These are phyloP conservation scores for Euspilapteryx auroguttella DNA, from an alignment of 2,888 invertebrate species.

Conservation along the genomic window DNA sequence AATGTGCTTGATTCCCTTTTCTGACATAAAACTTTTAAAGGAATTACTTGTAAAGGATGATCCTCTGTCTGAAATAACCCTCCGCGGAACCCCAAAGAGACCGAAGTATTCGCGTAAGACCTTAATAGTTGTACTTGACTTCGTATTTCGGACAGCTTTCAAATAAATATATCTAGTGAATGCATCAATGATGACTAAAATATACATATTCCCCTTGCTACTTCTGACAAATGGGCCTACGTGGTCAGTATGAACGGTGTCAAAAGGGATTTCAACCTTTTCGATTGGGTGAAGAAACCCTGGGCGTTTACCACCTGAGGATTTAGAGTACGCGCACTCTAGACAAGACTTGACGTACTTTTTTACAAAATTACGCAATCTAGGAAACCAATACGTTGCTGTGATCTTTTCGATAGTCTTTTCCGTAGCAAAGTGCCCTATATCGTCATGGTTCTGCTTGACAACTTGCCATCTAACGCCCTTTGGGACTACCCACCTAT, in stretches of 20 bases:
- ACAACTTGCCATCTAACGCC: constrained; percentile 8
- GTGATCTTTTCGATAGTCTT: constrained; percentile 10
- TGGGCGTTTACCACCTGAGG: constrained; percentile 2
- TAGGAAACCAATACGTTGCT: constrained; percentile 11
- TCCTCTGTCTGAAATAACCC: constrained; percentile 7
- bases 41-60: constrained; percentile 5
- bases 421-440: constrained; percentile 10
- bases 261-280: constrained; percentile 2
- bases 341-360: constrained; percentile 3
- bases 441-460: constrained; percentile 9
- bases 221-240: constrained; percentile 8
- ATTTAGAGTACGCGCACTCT: constrained; percentile 2
- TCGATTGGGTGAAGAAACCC: constrained; percentile 2
- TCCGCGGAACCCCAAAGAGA: constrained; percentile 6
- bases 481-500: constrained; percentile 11
- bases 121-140: constrained; percentile 3
- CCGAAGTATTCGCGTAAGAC: constrained; percentile 5
- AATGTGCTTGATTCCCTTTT: constrained; percentile 4
- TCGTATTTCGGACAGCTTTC: constrained; percentile 7
- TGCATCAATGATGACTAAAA: constrained; percentile 7
- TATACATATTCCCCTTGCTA: constrained; percentile 4
- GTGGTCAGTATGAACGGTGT: constrained; percentile 5
- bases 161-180: constrained; percentile 6
- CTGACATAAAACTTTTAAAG: constrained; percentile 4
- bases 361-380: background rate